phyloP scores from a whole-genome alignment of 1,140 invertebrate genomes.

The Chymomyza costata region DNA sequence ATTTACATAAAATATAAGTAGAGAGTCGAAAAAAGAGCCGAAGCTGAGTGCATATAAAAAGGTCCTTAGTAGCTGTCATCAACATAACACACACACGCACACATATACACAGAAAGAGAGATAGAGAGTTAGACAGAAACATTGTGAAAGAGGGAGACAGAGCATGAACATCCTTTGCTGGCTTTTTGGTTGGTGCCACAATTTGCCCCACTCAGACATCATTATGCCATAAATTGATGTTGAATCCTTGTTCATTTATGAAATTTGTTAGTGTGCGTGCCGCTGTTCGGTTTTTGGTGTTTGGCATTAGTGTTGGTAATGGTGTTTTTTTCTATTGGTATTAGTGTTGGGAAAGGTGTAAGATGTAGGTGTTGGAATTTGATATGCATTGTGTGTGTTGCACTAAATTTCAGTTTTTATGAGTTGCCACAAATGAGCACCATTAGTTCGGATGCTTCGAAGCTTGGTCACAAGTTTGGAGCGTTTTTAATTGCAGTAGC shows the following conservation, averaged over 20 bases:
- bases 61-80: conserved; percentile 15
- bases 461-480: not conserved
- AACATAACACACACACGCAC: conserved; percentile 2
- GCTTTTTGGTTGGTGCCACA: conserved; percentile 31
- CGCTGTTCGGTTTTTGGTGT: too few relatives aligned
- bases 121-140: not conserved
- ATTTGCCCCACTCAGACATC: conserved; percentile 53
- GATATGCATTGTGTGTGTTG: conserved; percentile 28
- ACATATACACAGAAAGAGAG: conserved; percentile 1
- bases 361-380: conserved; percentile 38
- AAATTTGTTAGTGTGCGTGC: conserved; percentile 45
- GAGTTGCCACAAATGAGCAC: conserved; percentile 14
- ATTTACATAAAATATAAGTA: conserved; percentile 68
- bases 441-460: conserved; percentile 6
- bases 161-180: conserved; percentile 4
- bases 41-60: conserved; percentile 41
- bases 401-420: conserved; percentile 37
- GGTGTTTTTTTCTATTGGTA: too few relatives aligned
- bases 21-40: too few relatives aligned
- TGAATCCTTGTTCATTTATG: conserved; percentile 72
- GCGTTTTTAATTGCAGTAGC: conserved; percentile 43
- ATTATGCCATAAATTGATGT: conserved; percentile 68
- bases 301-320: too few relatives aligned
- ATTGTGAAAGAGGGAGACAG: not conserved
- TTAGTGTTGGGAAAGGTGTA: not conserved